Evolutionary conservation across 2,888 invertebrate genomes (phyloP).

Genomic region (Drosophila paranaensis): DNA sequence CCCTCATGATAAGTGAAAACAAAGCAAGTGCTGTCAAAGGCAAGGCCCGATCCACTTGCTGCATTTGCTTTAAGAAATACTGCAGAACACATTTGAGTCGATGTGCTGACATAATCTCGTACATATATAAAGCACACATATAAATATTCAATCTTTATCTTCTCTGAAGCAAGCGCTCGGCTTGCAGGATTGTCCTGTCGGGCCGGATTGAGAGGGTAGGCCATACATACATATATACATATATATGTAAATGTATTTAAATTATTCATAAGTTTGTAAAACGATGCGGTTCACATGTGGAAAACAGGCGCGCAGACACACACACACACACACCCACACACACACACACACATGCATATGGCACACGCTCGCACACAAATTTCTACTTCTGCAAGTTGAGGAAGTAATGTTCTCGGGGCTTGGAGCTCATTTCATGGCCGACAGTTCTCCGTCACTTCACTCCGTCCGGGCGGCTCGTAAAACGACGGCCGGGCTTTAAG

Average conservation of each 20-base stretch:
- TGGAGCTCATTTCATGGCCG: slow-evolving; percentile 58
- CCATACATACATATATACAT: slow-evolving; percentile 7
- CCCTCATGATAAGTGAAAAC: slow-evolving; percentile 11
- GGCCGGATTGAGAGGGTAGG: neutral
- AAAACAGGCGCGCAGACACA: slow-evolving; percentile 8
- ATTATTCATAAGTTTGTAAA: slow-evolving; percentile 73
- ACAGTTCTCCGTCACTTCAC: slow-evolving; percentile 45
- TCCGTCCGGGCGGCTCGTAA: slow-evolving; percentile 12
- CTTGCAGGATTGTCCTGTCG: slow-evolving; percentile 3
- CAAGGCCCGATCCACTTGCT: neutral
- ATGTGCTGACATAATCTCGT: slow-evolving; percentile 35
- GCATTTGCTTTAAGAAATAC: slow-evolving; percentile 24
- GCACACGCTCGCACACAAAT: slow-evolving; percentile 9
- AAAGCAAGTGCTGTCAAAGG: slow-evolving; percentile 3
- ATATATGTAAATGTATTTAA: slow-evolving; percentile 31
- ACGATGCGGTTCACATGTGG: slow-evolving; percentile 53
- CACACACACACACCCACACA: slow-evolving; percentile 9
- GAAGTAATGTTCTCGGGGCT: slow-evolving; percentile 38
- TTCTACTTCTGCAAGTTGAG: slow-evolving; percentile 27
- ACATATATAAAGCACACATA: slow-evolving; percentile 22
- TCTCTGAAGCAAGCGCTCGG: slow-evolving; percentile 10
- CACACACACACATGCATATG: neutral
- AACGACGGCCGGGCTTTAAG: slow-evolving; percentile 14
- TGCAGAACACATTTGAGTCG: slow-evolving; percentile 22
- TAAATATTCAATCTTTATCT: slow-evolving; percentile 62